Evolutionary conservation across 2,113 vertebrate genomes (phyloP).

Genomic region (Hippocampus comes): DNA sequence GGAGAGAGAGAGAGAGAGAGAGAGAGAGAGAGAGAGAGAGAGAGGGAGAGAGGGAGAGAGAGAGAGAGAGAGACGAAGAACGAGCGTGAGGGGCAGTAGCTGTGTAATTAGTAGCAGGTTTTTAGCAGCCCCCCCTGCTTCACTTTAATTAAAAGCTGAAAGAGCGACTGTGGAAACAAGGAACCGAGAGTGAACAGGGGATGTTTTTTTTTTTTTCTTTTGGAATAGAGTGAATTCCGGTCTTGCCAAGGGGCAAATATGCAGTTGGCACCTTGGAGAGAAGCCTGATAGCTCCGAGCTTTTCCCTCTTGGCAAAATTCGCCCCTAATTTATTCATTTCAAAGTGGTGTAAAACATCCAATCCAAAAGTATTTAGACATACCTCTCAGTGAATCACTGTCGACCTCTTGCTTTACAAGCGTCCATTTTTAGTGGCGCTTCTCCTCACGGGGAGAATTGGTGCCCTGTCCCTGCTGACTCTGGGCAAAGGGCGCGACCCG

Average conservation of each 20-base stretch:
- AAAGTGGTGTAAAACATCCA: slow-evolving; percentile 21
- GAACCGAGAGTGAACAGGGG: slow-evolving; percentile 16
- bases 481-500: too few species aligned
- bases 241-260: slow-evolving; percentile 65
- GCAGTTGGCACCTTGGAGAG: slow-evolving; percentile 48
- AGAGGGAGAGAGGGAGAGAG: too few species aligned
- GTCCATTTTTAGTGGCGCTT: background rate
- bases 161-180: slow-evolving; percentile 49
- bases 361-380: background rate
- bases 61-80: slow-evolving; percentile 4
- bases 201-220: slow-evolving; percentile 35
- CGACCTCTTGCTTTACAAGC: background rate
- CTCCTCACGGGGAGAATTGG: too few species aligned
- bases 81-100: slow-evolving; percentile 50
- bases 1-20: background rate
- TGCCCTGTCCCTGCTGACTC: too few species aligned
- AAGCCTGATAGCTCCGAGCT: slow-evolving; percentile 53
- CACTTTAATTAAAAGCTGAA: slow-evolving; percentile 72
- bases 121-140: slow-evolving; percentile 62
- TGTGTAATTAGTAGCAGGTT: slow-evolving; percentile 71
- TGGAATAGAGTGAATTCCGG: slow-evolving; percentile 55
- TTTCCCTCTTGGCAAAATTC: slow-evolving; percentile 48
- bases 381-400: background rate
- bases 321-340: slow-evolving; percentile 41
- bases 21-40: slow-evolving; percentile 5